Percentiles rank a stretch among this genome's conserved stretches.
Evolutionary conservation across 2,888 invertebrate genomes (phyloP).

Genomic region (Ligdia adustata): DNA sequence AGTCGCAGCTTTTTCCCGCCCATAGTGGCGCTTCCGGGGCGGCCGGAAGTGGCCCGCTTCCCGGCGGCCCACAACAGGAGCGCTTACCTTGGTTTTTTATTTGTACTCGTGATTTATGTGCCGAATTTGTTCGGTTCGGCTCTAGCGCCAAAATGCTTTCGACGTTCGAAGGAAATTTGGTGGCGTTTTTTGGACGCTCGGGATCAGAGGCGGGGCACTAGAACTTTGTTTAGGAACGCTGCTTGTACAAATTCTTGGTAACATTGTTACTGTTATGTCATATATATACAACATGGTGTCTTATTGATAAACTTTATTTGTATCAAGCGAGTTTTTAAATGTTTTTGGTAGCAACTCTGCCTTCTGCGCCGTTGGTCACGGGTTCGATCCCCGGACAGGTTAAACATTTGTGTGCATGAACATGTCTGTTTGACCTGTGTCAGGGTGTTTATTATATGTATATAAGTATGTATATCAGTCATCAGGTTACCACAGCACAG

Average conservation of each 20-base stretch:
- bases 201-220: constrained; percentile 14
- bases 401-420: too few species aligned
- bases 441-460: too few species aligned
- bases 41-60: constrained; percentile 71
- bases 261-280: constrained; percentile 3
- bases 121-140: constrained; percentile 70
- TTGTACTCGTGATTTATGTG: constrained; percentile 80
- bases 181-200: constrained; percentile 44
- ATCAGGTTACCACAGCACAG: too few species aligned
- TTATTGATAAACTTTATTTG: background rate
- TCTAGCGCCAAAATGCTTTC: constrained; percentile 70
- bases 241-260: constrained; percentile 13
- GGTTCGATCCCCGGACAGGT: too few species aligned
- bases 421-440: too few species aligned
- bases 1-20: constrained; percentile 75
- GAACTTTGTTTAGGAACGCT: constrained; percentile 40
- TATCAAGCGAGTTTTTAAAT: too few species aligned
- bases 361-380: too few species aligned
- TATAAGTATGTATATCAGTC: too few species aligned
- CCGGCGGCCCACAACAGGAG: constrained; percentile 73
- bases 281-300: background rate
- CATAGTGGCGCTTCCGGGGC: constrained; percentile 72
- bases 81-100: constrained; percentile 83
- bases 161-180: constrained; percentile 64
- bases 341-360: too few species aligned